These are phyloP conservation scores for Hoplias malabaricus DNA, from an alignment of 2,113 vertebrate species.

Conservation along the genomic window DNA sequence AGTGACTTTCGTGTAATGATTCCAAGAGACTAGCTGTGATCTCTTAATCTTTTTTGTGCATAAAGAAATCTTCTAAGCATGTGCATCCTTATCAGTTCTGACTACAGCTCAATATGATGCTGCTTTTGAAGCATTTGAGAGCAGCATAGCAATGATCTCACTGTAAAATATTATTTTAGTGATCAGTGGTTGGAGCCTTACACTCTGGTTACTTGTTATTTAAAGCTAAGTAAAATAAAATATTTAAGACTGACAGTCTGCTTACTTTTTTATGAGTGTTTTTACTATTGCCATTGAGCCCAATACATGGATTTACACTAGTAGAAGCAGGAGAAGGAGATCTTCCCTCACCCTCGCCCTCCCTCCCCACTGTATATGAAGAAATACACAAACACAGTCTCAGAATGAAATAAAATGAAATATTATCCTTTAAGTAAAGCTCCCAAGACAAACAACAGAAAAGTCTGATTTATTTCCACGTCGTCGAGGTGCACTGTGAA, in stretches of 20 bases:
- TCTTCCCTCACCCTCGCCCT: background rate
- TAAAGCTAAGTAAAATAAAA: too few relatives aligned
- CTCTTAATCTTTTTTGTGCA: background rate
- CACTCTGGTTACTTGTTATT: too few relatives aligned
- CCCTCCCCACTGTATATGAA: constrained; percentile 6
- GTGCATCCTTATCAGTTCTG: background rate
- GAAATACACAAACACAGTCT: background rate
- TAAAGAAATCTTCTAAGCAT: background rate
- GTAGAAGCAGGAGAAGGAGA: too few relatives aligned
- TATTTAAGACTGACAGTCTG: too few relatives aligned
- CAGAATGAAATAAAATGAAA: constrained; percentile 20
- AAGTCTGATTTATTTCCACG: constrained; percentile 49
- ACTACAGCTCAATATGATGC: background rate
- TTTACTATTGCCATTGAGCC: background rate
- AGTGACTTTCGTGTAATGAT: background rate
- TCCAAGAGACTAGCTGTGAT: background rate
- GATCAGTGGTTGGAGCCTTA: too few relatives aligned
- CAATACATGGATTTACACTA: too few relatives aligned
- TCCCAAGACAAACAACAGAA: constrained; percentile 34
- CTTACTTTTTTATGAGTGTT: too few relatives aligned
- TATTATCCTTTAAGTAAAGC: constrained; percentile 41
- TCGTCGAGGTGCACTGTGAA: constrained; percentile 47
- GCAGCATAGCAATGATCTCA: background rate
- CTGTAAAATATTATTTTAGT: background rate
- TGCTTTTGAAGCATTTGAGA: background rate